Percentiles rank a stretch among this genome's conserved stretches.
Evolutionary conservation across 2,888 invertebrate species (phyloP).

Genomic region (Uloborus plumipes): DNA sequence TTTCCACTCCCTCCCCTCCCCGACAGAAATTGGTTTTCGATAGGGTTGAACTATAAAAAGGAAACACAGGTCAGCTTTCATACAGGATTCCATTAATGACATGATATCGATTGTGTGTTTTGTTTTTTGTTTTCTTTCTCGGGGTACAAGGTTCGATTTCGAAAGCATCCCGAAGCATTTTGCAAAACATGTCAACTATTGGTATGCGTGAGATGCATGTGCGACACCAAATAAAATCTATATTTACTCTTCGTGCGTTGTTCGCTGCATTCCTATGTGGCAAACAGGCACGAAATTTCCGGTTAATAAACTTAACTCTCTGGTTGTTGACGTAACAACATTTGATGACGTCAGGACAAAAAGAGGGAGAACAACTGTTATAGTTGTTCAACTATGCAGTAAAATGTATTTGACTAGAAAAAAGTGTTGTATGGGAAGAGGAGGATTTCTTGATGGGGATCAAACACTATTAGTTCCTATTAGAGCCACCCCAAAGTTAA

Average conservation of each 20-base stretch:
- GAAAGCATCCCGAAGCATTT: background rate
- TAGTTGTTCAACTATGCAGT: too few relatives aligned
- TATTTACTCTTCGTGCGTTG: conserved; percentile 10
- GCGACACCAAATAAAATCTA: conserved; percentile 2
- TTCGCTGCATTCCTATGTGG: conserved; percentile 11
- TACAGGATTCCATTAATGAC: conserved; percentile 52
- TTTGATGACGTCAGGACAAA: too few relatives aligned
- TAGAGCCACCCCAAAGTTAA: too few relatives aligned
- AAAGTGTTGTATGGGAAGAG: too few relatives aligned
- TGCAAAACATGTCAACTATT: background rate
- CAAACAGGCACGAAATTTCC: background rate
- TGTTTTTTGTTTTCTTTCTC: background rate
- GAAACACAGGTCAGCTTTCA: conserved; percentile 23
- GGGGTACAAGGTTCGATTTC: background rate
- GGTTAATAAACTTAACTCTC: background rate
- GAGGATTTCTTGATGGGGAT: too few relatives aligned
- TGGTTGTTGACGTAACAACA: too few relatives aligned
- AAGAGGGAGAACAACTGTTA: too few relatives aligned
- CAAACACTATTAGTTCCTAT: too few relatives aligned
- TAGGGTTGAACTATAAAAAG: conserved; percentile 22
- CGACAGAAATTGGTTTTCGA: conserved; percentile 54
- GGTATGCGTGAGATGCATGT: conserved; percentile 10
- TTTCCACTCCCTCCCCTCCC: conserved; percentile 8
- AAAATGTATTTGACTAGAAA: too few relatives aligned
- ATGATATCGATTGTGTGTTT: conserved; percentile 3